Conservation (phyloP, 2,888 invertebrate species). For the Charanyca ferruginea region DNA sequence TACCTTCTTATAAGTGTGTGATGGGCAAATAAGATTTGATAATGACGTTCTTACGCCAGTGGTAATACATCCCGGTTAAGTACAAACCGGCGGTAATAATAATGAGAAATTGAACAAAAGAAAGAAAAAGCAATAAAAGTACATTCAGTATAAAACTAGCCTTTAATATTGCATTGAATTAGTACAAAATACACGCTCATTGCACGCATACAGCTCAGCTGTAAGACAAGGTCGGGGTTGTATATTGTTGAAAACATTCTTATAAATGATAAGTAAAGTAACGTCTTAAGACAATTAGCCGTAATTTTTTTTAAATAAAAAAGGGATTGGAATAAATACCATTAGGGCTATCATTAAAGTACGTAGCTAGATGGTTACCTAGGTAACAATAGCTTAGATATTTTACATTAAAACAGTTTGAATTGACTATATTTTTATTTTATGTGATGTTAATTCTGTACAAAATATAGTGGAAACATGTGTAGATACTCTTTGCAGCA, state of each 20-base stretch:
- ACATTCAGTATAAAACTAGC: constrained; percentile 57
- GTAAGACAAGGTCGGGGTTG: constrained; percentile 4
- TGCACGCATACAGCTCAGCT: constrained; percentile 50
- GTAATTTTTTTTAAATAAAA: no score
- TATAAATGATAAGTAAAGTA: constrained; percentile 12
- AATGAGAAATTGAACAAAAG: neutral
- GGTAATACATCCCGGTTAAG: no score
- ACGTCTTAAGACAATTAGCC: neutral
- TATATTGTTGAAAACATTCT: neutral
- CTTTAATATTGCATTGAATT: constrained; percentile 66
- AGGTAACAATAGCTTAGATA: neutral
- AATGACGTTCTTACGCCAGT: neutral
- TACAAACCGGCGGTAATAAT: no score
- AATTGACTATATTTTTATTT: neutral
- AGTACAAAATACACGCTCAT: constrained; percentile 60
- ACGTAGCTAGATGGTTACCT: constrained; percentile 10
- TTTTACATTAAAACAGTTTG: neutral
- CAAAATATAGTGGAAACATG: neutral
- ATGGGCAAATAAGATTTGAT: neutral
- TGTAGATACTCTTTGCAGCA: neutral
- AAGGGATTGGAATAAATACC: no score
- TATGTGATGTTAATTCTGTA: constrained; percentile 7
- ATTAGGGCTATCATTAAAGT: constrained; percentile 5
- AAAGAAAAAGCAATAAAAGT: constrained; percentile 2
- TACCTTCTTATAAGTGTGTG: neutral